A percentile compares a stretch with the other conserved stretches of the same genome.
Evolutionary conservation across 2,888 invertebrate genomes (phyloP).

Genomic region (Leucoma salicis): DNA sequence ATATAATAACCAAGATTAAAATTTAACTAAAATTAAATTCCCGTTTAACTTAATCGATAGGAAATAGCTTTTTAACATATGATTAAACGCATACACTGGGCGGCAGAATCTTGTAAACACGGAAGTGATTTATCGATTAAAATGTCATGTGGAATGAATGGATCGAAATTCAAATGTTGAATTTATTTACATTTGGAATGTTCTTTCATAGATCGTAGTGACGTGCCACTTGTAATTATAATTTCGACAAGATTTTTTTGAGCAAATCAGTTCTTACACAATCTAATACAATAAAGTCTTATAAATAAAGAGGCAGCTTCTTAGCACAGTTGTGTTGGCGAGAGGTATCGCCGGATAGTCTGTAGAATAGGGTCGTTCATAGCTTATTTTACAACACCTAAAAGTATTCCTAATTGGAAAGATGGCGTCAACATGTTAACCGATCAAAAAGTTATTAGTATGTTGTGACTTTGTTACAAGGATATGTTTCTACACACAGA

Average conservation of each 20-base stretch:
- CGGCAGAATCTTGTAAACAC: constrained; percentile 6
- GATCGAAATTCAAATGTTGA: neutral
- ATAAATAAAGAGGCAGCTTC: too few species aligned
- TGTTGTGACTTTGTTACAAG: too few species aligned
- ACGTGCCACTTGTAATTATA: neutral
- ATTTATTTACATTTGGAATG: neutral
- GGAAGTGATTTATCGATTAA: constrained; percentile 7
- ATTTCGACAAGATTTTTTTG: neutral
- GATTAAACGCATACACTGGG: constrained; percentile 8
- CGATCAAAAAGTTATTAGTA: too few species aligned
- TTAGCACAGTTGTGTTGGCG: too few species aligned
- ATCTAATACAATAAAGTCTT: too few species aligned
- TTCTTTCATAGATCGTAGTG: neutral
- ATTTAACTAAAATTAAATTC: neutral
- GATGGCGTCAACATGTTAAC: too few species aligned
- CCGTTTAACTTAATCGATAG: constrained; percentile 9
- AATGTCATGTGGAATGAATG: constrained; percentile 4
- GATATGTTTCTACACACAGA: too few species aligned
- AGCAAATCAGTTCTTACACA: too few species aligned
- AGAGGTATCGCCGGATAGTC: too few species aligned
- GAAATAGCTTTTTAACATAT: constrained; percentile 3
- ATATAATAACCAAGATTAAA: neutral
- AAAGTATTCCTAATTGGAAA: too few species aligned
- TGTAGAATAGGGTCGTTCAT: too few species aligned
- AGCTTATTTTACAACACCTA: too few species aligned